These are phyloP conservation scores for Enteromius thamalakanensis DNA, from an alignment of 2,797 vertebrate species.

Conservation along the genomic window DNA sequence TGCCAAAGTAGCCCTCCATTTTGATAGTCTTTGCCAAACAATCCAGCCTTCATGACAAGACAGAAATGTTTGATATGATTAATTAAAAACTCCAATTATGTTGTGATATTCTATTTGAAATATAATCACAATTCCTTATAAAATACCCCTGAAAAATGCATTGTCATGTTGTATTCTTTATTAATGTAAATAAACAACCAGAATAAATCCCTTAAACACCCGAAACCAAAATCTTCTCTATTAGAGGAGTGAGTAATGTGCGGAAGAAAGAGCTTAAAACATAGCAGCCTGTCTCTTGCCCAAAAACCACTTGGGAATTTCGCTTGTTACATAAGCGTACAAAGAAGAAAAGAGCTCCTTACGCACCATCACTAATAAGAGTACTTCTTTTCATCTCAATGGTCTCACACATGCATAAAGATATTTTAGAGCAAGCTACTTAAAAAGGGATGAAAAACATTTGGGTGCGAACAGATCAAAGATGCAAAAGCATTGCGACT, in stretches of 20 bases:
- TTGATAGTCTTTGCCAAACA: constrained; percentile 84
- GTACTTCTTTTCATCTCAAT: constrained; percentile 16
- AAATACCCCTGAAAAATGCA: not conserved
- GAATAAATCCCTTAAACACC: not conserved
- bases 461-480: not conserved
- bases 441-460: constrained; percentile 25
- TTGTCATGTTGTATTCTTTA: not conserved
- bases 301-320: constrained; percentile 41
- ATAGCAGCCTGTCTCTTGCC: constrained; percentile 43
- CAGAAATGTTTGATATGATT: not conserved
- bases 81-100: not conserved
- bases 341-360: constrained; percentile 38
- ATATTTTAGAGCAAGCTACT: constrained; percentile 1
- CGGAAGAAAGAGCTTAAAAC: constrained; percentile 34
- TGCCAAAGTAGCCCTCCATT: constrained; percentile 83
- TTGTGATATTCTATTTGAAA: not conserved
- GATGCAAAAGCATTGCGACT: constrained; percentile 14
- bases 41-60: constrained; percentile 78
- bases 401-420: not conserved
- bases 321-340: constrained; percentile 46
- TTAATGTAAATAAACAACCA: not conserved
- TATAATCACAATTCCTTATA: not conserved
- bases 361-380: constrained; percentile 12
- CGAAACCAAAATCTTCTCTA: not conserved
- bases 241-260: not conserved